Evolutionary conservation across 1,140 invertebrate species (phyloP).

Genomic region (Formica selysi): DNA sequence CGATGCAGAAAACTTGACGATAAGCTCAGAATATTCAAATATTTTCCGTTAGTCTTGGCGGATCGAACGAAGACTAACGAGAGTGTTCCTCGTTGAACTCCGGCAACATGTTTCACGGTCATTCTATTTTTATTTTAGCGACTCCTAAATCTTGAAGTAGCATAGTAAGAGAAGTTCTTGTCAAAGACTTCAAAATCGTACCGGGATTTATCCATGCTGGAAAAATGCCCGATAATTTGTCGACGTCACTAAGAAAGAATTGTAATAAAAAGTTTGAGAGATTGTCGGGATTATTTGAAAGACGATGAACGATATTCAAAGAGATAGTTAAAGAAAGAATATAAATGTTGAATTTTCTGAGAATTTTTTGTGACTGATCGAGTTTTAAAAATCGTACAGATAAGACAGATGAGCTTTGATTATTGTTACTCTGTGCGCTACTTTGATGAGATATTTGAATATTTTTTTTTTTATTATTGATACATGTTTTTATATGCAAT

Average conservation of each 20-base stretch:
- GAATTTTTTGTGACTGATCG: slow-evolving; percentile 25
- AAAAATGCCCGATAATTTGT: slow-evolving; percentile 56
- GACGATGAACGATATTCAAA: slow-evolving; percentile 60
- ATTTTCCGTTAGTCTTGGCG: slow-evolving; percentile 71
- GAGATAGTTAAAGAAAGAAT: slow-evolving; percentile 46
- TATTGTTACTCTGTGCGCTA: not conserved
- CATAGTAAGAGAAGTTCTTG: slow-evolving; percentile 48
- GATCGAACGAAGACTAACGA: slow-evolving; percentile 76
- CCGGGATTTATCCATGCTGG: slow-evolving; percentile 42
- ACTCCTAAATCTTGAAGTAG: slow-evolving; percentile 11
- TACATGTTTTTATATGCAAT: not conserved
- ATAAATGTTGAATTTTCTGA: slow-evolving; percentile 39
- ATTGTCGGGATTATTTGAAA: slow-evolving; percentile 58
- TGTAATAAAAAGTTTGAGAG: slow-evolving; percentile 56
- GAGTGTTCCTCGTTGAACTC: slow-evolving; percentile 21
- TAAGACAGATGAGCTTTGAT: not conserved
- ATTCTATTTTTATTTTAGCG: slow-evolving; percentile 50
- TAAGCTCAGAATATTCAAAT: slow-evolving; percentile 77
- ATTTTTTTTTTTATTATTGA: not conserved
- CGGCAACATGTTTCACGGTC: slow-evolving; percentile 2
- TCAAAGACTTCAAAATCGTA: slow-evolving; percentile 67
- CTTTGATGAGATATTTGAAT: not conserved
- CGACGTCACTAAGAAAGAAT: slow-evolving; percentile 47
- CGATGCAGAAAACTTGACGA: slow-evolving; percentile 65
- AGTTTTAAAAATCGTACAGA: slow-evolving; percentile 40